Evolutionary conservation across 2,113 vertebrate species (phyloP), one percentile per base, ranked within the genome.

Genomic region (Myodes glareolus): DNA sequence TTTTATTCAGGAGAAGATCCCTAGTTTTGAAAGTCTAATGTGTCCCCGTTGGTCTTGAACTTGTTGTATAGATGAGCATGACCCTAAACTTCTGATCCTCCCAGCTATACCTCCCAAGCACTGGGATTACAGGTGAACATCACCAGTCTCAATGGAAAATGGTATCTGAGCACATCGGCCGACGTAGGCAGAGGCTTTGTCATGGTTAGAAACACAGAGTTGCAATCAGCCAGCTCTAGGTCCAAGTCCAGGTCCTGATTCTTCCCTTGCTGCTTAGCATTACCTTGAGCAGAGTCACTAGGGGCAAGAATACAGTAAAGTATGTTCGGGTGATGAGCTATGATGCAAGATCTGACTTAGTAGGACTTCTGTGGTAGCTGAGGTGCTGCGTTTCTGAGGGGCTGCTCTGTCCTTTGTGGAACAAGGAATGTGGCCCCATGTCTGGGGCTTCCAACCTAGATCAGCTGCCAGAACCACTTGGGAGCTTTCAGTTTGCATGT

Each of bases 381-480:
- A 17, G 33, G 5, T 3, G 9, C 52, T 27, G 39, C 2, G 4
- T 33, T 86, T 68, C 27, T n/a, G 23, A 1, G 1, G 27, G 70
- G 2, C 84, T 36, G 4, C 52, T 4, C 31, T 27, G 36, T 10
- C 21, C 6, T 72, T 12, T n/a, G 25, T 58, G 55, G 27, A 77
- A 11, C 27, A 36, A 76, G 19, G 36, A 42, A 12, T n/a, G 39
- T 13, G 3, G 17, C 13, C 39, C 65, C 45, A 63, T 14, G 9
- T 12, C 81, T 55, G 0, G n/a, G 12, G 12, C 36, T 39, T 4
- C 9, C 8, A 33, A 21, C 25, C 3, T 9, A 4, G 3, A 0
- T 2, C 42, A 9, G 73, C 12, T 4, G 8, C 27, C 23, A 68
- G 72, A 81, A 31, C 0, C 2, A 21, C 6, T 61, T 14, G n/a